Evolutionary conservation across 2,888 invertebrate species (phyloP).

Genomic region (Alloplasta piceator): DNA sequence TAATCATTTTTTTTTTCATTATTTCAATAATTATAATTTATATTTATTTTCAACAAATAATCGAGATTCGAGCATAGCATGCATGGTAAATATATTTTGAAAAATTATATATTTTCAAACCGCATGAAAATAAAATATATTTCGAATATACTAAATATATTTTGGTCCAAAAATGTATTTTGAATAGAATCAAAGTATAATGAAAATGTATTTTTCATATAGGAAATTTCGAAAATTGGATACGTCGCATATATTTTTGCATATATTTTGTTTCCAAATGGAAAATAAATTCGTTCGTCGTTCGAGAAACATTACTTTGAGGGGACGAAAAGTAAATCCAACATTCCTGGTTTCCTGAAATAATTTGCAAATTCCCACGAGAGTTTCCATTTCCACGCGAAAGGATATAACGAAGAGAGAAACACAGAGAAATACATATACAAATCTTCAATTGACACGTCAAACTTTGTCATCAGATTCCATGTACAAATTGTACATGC

Average conservation of each 20-base stretch:
- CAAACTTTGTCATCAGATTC: background rate
- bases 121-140: conserved; percentile 32
- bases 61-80: conserved; percentile 58
- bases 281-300: conserved; percentile 47
- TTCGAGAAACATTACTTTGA: conserved; percentile 61
- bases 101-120: conserved; percentile 25
- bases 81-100: conserved; percentile 44
- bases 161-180: conserved; percentile 22
- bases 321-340: conserved; percentile 22
- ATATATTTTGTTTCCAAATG: no score
- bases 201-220: no score
- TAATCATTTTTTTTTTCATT: conserved; percentile 14
- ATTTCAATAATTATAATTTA: background rate
- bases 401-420: background rate
- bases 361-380: conserved; percentile 27
- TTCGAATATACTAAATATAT: background rate
- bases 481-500: background rate
- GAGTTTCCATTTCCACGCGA: background rate
- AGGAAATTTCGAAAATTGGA: no score
- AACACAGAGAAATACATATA: background rate
- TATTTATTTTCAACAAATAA: background rate
- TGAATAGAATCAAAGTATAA: conserved; percentile 16
- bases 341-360: conserved; percentile 1
- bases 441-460: conserved; percentile 1
- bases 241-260: no score